Conservation (phyloP, 2,113 vertebrate genomes). For the Acrocephalus arundinaceus region DNA sequence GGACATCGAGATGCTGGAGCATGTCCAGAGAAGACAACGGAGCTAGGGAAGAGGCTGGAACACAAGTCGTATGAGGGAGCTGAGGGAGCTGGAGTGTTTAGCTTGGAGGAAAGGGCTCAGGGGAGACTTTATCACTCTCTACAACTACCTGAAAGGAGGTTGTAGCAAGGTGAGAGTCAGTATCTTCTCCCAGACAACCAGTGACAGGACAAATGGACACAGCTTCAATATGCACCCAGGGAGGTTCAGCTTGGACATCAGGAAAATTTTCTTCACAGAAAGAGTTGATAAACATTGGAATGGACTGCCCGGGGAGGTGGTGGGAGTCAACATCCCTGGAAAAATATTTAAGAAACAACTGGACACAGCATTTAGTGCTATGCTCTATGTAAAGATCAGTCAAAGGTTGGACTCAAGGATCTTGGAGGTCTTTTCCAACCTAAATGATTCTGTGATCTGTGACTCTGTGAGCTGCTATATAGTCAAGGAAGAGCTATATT, state of each 20-base stretch:
- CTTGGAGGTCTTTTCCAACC: not conserved
- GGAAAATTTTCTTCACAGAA: not conserved
- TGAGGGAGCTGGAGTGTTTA: not conserved
- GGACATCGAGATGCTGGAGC: rapidly evolving
- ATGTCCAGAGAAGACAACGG: not conserved
- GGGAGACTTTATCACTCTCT: not conserved
- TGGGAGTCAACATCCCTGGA: not conserved
- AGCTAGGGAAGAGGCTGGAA: not conserved
- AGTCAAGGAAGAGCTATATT: not conserved
- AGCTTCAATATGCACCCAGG: not conserved
- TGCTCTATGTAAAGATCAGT: not conserved
- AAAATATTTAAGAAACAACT: not conserved
- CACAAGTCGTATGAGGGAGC: rapidly evolving
- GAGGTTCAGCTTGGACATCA: not conserved
- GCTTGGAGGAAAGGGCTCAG: not conserved
- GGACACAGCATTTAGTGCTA: not conserved
- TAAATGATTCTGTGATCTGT: not conserved
- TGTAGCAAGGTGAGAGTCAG: too few species aligned
- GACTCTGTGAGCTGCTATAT: not conserved
- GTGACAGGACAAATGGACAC: not conserved
- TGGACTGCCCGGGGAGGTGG: not conserved
- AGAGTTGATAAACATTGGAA: not conserved
- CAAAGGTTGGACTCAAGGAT: not conserved
- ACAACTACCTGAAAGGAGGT: not conserved
- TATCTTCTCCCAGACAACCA: not conserved